phyloP scores from a whole-genome alignment of 2,797 vertebrate genomes.

The Myripristis murdjan region DNA sequence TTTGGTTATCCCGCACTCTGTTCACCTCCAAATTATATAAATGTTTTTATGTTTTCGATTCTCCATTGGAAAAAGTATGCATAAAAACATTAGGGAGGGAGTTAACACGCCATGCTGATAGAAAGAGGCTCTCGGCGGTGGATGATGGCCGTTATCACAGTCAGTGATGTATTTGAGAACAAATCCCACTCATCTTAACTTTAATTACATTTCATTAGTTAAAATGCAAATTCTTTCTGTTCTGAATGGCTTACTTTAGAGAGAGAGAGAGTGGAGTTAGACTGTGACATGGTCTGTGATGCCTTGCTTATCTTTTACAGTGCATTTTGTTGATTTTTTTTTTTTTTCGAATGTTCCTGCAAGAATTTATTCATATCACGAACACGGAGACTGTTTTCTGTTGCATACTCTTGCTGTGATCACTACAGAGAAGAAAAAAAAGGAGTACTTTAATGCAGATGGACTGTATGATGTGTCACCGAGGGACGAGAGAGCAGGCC shows the following conservation, averaged over 20 bases:
- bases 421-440: conserved; percentile 17
- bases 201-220: conserved; percentile 75
- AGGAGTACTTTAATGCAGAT: neutral
- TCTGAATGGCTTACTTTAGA: conserved; percentile 75
- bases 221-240: conserved; percentile 80
- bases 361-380: conserved; percentile 66
- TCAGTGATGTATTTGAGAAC: conserved; percentile 44
- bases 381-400: conserved; percentile 37
- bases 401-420: conserved; percentile 52
- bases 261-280: conserved; percentile 54
- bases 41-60: conserved; percentile 30
- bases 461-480: conserved; percentile 15
- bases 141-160: conserved; percentile 34
- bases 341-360: conserved; percentile 55
- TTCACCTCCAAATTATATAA: conserved; percentile 45
- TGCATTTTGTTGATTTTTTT: conserved; percentile 60
- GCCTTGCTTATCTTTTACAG: conserved; percentile 63
- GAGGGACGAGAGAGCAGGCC: neutral
- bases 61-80: conserved; percentile 44
- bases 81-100: conserved; percentile 50
- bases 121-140: conserved; percentile 49
- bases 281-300: conserved; percentile 65
- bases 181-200: conserved; percentile 44
- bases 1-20: conserved; percentile 22
- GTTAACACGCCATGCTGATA: conserved; percentile 57